Evolutionary conservation across 2,113 vertebrate genomes (phyloP), one percentile per base, ranked within the genome.

Genomic region (Melanerpes formicivorus): DNA sequence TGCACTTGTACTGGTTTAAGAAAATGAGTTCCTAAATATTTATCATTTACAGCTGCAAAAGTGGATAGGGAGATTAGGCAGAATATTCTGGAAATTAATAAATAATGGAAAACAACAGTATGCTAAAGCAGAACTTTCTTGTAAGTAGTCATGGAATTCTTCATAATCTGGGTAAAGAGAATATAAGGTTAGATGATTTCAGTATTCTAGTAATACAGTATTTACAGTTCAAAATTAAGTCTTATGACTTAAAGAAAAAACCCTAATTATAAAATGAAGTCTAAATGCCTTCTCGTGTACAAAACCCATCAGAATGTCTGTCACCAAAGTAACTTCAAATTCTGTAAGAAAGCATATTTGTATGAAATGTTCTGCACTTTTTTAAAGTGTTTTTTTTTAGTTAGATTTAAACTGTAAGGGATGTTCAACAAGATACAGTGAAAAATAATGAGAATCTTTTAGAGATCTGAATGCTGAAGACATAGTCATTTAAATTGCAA

Each of bases 401-500:
- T 76, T 75, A 52, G 10, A 65, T 84, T 93, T 94, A 63, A 84
- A 32, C 58, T 80, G 34, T 34, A 37, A 17, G 6, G 15, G 30
- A 56, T 37, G 62, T 60, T 87, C 65, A 83, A 72, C 8, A 63
- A 80, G 37, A 56, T 42, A 23, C 17, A 77, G 44, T 91, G 58
- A 88, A 91, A 75, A 74, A 66, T 76, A 7, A 7, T 71, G 74
- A 92, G 27, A 81, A 46, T 26, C 59, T 95, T 90, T 94, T 80
- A 58, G 72, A 85, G 80, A 78, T 74, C 78, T 77, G 71, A 85
- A 90, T 93, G 62, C 82, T 2, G 6, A 80, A 92, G 71, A 87
- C 18, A n/a, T 56, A 84, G 69, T 69, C 65, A 89, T 95, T 95
- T 96, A 90, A 96, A 94, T 93, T 92, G 82, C 72, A 94, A 75